Evolutionary conservation across 2,113 vertebrate genomes (phyloP).

Genomic region (Candoia aspera): DNA sequence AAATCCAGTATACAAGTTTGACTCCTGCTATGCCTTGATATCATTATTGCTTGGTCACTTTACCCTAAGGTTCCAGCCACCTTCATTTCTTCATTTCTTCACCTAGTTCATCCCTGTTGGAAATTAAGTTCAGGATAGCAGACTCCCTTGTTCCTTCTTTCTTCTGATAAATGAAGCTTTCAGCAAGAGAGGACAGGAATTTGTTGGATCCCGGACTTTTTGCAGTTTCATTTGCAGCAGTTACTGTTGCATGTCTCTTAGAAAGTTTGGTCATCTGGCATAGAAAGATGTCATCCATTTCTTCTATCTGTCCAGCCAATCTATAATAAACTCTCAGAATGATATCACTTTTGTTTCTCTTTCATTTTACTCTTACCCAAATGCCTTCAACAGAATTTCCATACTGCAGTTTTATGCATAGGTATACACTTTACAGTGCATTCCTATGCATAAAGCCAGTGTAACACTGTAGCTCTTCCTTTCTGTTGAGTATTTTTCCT

Average conservation of each 20-base stretch:
- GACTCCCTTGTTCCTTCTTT: not conserved
- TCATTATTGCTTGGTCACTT: not conserved
- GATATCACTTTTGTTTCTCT: not conserved
- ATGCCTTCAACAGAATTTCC: not conserved
- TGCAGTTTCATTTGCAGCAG: not conserved
- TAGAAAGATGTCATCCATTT: not conserved
- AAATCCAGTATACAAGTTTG: not conserved
- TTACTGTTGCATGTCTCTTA: not conserved
- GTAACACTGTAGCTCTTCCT: not conserved
- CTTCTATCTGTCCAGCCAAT: not conserved
- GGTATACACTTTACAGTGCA: not conserved
- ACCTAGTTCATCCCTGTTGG: not conserved
- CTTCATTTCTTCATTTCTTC: not conserved
- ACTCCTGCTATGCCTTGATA: not conserved
- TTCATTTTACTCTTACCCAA: not conserved
- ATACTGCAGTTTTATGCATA: not conserved
- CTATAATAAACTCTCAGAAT: not conserved
- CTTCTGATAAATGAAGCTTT: not conserved
- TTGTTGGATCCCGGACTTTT: not conserved
- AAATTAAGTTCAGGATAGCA: not conserved
- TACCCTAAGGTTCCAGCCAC: not conserved
- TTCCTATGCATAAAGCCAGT: too few relatives aligned
- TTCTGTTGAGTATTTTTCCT: not conserved
- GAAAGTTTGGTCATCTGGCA: not conserved
- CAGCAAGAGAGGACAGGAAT: not conserved